Conservation (phyloP, 2,888 invertebrate species). For the Amphipyra berbera region DNA sequence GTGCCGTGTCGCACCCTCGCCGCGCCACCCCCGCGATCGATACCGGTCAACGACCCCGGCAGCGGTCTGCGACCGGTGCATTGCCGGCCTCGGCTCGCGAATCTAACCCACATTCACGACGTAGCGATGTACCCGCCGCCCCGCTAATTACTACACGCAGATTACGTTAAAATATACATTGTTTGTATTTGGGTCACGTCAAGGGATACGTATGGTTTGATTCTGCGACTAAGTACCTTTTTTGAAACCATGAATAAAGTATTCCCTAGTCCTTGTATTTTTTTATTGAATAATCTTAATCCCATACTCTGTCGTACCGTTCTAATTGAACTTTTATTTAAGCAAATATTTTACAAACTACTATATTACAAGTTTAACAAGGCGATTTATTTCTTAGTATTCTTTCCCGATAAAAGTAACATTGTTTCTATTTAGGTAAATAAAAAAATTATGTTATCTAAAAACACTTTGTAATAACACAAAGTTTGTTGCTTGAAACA, state of each 20-base stretch:
- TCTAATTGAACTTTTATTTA: no score
- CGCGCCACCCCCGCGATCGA: constrained; percentile 79
- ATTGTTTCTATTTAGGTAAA: no score
- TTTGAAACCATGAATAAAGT: constrained; percentile 31
- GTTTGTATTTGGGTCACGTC: constrained; percentile 74
- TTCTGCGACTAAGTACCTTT: constrained; percentile 44
- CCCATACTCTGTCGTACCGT: no score
- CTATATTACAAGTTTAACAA: no score
- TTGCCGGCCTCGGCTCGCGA: constrained; percentile 74
- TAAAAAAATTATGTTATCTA: neutral
- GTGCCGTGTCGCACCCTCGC: constrained; percentile 73
- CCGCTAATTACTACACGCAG: constrained; percentile 82
- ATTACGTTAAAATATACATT: constrained; percentile 78
- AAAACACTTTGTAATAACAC: constrained; percentile 20
- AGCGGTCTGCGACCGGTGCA: constrained; percentile 84
- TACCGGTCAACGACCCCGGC: constrained; percentile 87
- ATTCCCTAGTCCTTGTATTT: neutral
- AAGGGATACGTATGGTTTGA: constrained; percentile 50
- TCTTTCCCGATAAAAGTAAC: no score
- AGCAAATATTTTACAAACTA: no score
- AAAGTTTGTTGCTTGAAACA: constrained; percentile 26
- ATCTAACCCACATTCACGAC: constrained; percentile 81
- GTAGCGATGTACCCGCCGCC: constrained; percentile 39
- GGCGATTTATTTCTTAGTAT: no score
- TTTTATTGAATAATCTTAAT: no score